A percentile compares a stretch with the other conserved stretches of the same genome.
Conservation (phyloP, 37 sponge, comb jelly and placozoan species). For the Aplysina aerophoba region DNA sequence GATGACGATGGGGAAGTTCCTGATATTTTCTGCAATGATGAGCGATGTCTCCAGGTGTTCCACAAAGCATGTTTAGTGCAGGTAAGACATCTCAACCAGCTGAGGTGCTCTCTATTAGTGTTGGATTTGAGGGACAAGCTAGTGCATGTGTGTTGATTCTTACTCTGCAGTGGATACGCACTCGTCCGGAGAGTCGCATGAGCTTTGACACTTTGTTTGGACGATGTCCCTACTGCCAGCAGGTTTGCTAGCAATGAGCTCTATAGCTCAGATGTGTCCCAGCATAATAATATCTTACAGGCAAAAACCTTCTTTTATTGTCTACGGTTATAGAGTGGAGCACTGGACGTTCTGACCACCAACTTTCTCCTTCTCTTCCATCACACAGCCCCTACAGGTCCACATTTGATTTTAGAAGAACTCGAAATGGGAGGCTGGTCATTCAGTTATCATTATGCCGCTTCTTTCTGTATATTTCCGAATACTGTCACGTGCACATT, state of each 20-base stretch:
- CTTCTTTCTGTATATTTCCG: too few relatives aligned
- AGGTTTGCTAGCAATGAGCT: background rate
- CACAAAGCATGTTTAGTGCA: slow-evolving; percentile 18
- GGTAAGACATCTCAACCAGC: background rate
- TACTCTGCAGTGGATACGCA: slow-evolving; percentile 17
- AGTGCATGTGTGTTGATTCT: background rate
- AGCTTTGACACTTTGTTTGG: background rate
- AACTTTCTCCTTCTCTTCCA: background rate
- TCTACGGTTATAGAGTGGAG: too few relatives aligned
- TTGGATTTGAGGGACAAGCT: background rate
- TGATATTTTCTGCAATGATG: slow-evolving; percentile 14
- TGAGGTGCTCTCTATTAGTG: too few relatives aligned
- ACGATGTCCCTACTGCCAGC: slow-evolving; percentile 15
- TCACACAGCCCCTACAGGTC: background rate
- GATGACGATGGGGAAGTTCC: slow-evolving; percentile 1
- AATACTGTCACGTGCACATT: too few relatives aligned
- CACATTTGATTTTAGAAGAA: too few relatives aligned
- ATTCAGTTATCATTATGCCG: too few relatives aligned
- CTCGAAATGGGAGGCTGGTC: too few relatives aligned
- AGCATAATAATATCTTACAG: too few relatives aligned
- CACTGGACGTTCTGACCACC: background rate
- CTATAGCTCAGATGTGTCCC: too few relatives aligned
- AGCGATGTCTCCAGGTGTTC: slow-evolving; percentile 16
- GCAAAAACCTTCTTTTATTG: too few relatives aligned
- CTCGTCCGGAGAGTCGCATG: background rate